phyloP scores from a whole-genome alignment of 2,888 invertebrate species.

The Acanthosepion lycidas region DNA sequence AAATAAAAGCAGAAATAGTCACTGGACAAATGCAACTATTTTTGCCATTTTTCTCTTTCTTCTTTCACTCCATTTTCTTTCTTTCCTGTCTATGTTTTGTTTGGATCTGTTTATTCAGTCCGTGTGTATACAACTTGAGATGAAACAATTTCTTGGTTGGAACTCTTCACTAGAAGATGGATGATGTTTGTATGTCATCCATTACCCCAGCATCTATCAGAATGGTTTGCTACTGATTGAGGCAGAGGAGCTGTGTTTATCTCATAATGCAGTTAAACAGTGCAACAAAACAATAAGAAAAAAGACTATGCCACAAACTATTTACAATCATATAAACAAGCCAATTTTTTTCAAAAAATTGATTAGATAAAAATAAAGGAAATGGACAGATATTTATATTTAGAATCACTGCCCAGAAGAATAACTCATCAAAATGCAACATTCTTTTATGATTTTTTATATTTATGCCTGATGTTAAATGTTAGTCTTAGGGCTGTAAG shows the following conservation, averaged over 20 bases:
- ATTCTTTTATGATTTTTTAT: neutral
- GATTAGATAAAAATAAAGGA: neutral
- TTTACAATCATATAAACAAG: neutral
- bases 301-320: neutral
- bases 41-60: neutral
- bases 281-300: neutral
- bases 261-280: constrained; percentile 11
- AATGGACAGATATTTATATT: neutral
- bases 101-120: neutral
- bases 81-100: constrained; percentile 11
- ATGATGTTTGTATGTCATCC: neutral
- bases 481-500: neutral
- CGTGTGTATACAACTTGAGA: constrained; percentile 18
- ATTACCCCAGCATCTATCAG: neutral
- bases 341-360: neutral
- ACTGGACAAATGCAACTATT: neutral
- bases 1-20: neutral
- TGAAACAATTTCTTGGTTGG: neutral
- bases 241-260: neutral
- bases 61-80: neutral
- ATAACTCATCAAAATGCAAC: neutral
- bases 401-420: neutral
- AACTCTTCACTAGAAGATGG: neutral
- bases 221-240: neutral
- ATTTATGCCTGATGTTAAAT: neutral